phyloP scores from a whole-genome alignment of 2,888 invertebrate genomes.

The Sipha maydis region DNA sequence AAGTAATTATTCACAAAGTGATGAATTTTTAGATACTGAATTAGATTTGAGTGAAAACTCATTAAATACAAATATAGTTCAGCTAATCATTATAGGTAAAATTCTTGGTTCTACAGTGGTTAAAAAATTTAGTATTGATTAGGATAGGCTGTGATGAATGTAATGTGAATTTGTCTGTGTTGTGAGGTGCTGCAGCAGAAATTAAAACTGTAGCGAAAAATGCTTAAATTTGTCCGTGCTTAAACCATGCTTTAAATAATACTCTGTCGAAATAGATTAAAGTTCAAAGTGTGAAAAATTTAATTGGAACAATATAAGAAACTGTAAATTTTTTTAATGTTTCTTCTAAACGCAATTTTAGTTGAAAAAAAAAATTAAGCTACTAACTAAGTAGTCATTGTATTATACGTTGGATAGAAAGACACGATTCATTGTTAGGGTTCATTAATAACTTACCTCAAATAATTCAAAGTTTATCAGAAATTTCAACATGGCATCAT shows the following conservation, averaged over 20 bases:
- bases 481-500: slow-evolving; percentile 33
- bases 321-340: slow-evolving; percentile 62
- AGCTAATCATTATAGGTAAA: too few species aligned
- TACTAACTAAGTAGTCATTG: slow-evolving; percentile 17
- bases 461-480: not conserved
- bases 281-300: too few species aligned
- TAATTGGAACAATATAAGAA: too few species aligned
- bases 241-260: slow-evolving; percentile 63
- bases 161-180: slow-evolving; percentile 62
- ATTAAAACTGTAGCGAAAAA: slow-evolving; percentile 53
- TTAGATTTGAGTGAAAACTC: too few species aligned
- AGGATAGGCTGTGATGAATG: slow-evolving; percentile 63
- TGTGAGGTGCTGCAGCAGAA: slow-evolving; percentile 55
- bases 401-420: slow-evolving; percentile 61
- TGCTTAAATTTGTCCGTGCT: slow-evolving; percentile 62
- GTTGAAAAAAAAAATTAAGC: slow-evolving; percentile 49
- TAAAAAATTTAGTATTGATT: slow-evolving; percentile 6
- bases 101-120: not conserved
- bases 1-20: too few species aligned
- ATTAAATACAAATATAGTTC: too few species aligned
- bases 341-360: slow-evolving; percentile 57
- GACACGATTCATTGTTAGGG: slow-evolving; percentile 57
- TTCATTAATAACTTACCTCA: too few species aligned
- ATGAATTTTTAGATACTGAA: too few species aligned
- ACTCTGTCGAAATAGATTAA: slow-evolving; percentile 49